Evolutionary conservation across 2,113 vertebrate genomes (phyloP).

Genomic region (Tauraco erythrolophus): DNA sequence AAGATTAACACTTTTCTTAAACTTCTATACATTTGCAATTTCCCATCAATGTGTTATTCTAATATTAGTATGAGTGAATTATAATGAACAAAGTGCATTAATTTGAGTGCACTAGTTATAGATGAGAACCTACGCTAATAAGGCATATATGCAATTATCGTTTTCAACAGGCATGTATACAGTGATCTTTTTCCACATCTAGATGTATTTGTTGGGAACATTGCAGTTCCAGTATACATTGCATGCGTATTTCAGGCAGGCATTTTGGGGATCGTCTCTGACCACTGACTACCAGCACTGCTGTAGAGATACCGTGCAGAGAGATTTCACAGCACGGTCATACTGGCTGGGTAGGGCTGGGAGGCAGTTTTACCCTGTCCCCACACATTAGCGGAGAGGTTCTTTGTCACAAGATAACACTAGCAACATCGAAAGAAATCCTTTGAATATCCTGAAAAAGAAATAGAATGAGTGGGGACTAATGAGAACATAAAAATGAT

Average conservation of each 20-base stretch:
- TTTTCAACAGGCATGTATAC: not conserved
- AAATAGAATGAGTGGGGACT: not conserved
- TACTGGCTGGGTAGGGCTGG: not conserved
- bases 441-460: not conserved
- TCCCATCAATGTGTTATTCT: not conserved
- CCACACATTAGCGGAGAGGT: not conserved
- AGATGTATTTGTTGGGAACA: not conserved
- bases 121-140: not conserved
- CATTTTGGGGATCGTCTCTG: not conserved
- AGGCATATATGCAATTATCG: not conserved
- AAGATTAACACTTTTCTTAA: conserved; percentile 47
- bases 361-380: not conserved
- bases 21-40: conserved; percentile 40
- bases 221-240: not conserved
- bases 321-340: not conserved
- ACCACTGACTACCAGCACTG: not conserved
- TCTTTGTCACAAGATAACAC: not conserved
- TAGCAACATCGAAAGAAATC: not conserved
- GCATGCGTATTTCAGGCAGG: not conserved
- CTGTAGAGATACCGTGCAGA: no score
- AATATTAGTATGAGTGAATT: conserved; percentile 2
- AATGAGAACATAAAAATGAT: not conserved
- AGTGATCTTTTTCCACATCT: not conserved
- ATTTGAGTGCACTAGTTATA: not conserved
- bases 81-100: not conserved